Evolutionary conservation across 2,888 invertebrate genomes (phyloP), one percentile per base, ranked within the genome.

Genomic region (Cartodere bifasciata): DNA sequence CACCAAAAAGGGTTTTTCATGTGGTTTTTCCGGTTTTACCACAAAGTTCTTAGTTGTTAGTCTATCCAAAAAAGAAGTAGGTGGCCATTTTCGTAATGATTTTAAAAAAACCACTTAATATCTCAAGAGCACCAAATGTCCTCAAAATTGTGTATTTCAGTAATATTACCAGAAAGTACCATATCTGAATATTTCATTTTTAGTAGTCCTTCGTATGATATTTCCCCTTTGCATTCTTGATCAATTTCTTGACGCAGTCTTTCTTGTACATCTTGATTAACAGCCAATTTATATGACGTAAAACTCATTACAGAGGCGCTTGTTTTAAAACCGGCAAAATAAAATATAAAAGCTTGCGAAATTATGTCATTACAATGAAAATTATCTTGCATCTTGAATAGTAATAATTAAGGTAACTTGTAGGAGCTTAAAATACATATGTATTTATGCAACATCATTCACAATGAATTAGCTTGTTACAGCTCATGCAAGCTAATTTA

Each of bases 141-240:
- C n/a, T n/a, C n/a, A n/a, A n/a, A n/a, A n/a, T n/a, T n/a, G n/a
- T 20, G 6, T 20, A 6, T 20, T 20, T 20, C 20, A 7, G 20
- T 7, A 23, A 23, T 23, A 23, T 6, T 23, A 35, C 35, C 66
- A 45, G 68, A 66, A 0, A 71, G 49, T 1, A 72, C 67, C 68
- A 68, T 68, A 31, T 73, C 71, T 56, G 72, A 47, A 35, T 72
- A 72, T n/a, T 58, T 56, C 66, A 72, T 62, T 13, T 55, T 58
- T 30, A 63, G 58, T 1, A 73, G 52, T 1, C 58, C 53, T 13
- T 63, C 67, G 38, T 68, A 72, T 25, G 56, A 60, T 1, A 71
- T 51, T 9, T 30, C 23, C 9, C 33, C 23, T 0, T 39, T 28
- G 13, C 27, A 32, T 27, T 43, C 24, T 15, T 36, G 24, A 15